Conservation (phyloP, 2,797 vertebrate genomes). For the Eleutherodactylus coqui region DNA sequence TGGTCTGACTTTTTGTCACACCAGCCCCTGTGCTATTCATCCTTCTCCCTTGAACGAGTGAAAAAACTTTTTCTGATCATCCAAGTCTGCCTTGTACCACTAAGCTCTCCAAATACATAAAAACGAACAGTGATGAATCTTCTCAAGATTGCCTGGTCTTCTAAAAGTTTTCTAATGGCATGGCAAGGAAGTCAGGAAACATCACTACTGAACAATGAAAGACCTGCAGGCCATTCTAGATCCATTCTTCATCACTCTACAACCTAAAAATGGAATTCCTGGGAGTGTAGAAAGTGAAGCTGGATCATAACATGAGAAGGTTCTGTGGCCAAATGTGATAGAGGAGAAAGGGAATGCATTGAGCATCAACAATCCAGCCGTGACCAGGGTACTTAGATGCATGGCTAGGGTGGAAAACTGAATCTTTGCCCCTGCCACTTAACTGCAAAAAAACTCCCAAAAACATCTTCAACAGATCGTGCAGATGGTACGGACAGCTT, state of each 20-base stretch:
- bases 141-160: not conserved
- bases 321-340: no score
- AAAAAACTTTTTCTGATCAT: not conserved
- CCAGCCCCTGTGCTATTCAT: not conserved
- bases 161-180: not conserved
- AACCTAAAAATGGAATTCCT: not conserved
- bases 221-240: not conserved
- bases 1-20: not conserved
- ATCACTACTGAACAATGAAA: not conserved
- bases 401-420: not conserved
- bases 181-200: not conserved
- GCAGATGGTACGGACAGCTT: no score
- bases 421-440: no score
- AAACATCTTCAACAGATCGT: no score
- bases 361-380: not conserved
- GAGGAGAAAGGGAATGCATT: not conserved
- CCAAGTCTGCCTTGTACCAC: not conserved
- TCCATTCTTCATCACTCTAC: not conserved
- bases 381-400: not conserved
- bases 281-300: not conserved
- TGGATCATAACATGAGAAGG: no score
- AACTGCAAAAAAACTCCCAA: no score
- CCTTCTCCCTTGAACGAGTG: not conserved
- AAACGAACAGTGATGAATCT: not conserved
- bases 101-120: not conserved